phyloP scores from a whole-genome alignment of 2,113 vertebrate genomes.

The Erythrolamprus reginae region DNA sequence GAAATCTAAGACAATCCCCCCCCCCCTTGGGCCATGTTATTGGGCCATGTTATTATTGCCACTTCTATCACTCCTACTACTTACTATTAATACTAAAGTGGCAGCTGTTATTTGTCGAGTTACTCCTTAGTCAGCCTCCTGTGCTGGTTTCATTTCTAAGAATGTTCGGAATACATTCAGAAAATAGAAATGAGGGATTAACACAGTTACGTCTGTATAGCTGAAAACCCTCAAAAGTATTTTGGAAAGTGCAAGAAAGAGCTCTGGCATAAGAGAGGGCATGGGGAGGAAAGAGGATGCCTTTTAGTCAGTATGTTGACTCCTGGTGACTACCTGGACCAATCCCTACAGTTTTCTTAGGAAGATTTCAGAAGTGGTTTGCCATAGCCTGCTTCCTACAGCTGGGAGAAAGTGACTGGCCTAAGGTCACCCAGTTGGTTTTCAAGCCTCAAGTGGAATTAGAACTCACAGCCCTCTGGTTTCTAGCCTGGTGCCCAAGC shows the following conservation, averaged over 20 bases:
- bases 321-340: neutral
- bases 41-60: neutral
- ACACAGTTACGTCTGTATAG: neutral
- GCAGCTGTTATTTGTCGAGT: neutral
- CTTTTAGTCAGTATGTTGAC: neutral
- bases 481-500: neutral
- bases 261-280: neutral
- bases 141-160: neutral
- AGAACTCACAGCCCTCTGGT: neutral
- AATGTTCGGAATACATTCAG: neutral
- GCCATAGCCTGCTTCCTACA: neutral
- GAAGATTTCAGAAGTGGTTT: neutral
- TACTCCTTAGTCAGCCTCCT: neutral
- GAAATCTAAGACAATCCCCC: neutral
- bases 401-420: neutral
- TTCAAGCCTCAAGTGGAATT: neutral
- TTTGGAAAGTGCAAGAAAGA: neutral
- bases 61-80: neutral
- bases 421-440: neutral
- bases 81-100: neutral
- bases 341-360: neutral
- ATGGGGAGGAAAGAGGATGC: neutral
- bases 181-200: neutral
- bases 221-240: neutral
- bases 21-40: neutral